Base-by-base conservation (phyloP, 2,797 vertebrate genomes). In the Rhyacichthys aspro region DNA sequence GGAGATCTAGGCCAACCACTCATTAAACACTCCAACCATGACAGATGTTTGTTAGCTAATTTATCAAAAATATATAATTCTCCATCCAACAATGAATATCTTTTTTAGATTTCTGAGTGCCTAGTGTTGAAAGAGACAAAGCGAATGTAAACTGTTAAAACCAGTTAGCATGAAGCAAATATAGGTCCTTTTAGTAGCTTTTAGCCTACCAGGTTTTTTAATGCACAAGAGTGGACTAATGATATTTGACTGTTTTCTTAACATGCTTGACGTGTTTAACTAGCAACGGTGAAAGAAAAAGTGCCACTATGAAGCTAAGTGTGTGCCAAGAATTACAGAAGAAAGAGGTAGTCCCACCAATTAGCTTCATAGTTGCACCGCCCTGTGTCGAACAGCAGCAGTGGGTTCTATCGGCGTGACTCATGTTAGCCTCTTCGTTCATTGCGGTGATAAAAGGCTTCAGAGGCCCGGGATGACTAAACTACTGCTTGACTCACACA, bases 311-410 rank as follows among this genome's bases (percentile, higher is more conserved):
- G 23, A 28, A 28, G 7, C 23, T 28, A 28, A 58, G 18, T 43
- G 16, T 71, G 63, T 60, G 89, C 88, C 81, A 89, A 85, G 74
- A 89, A 79, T 77, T 81, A 87, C 76, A 83, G 55, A 55, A 64
- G 43, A 57, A 5, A 23, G 23, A 58, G 67, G 78, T 81, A 78
- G 19, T 15, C 14, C 9, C 33, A 67, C 69, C 63, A 71, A 77
- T 72, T 70, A 19, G 70, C 45, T 66, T 74, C 14, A 41, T 44
- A 45, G 55, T 64, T 55, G 56, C 46, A 17, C 43, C 58, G 70
- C 72, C 47, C 38, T 74, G 64, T 76, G 37, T 43, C 28, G 66
- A 84, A 60, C 34, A n/a, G 45, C 39, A 55, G 3, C 58, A 39
- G 54, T 49, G 69, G 43, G 39, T 39, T 32, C 52, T 64, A 61